phyloP scores from a whole-genome alignment of 2,797 vertebrate species.

The Phalanger gymnotis region DNA sequence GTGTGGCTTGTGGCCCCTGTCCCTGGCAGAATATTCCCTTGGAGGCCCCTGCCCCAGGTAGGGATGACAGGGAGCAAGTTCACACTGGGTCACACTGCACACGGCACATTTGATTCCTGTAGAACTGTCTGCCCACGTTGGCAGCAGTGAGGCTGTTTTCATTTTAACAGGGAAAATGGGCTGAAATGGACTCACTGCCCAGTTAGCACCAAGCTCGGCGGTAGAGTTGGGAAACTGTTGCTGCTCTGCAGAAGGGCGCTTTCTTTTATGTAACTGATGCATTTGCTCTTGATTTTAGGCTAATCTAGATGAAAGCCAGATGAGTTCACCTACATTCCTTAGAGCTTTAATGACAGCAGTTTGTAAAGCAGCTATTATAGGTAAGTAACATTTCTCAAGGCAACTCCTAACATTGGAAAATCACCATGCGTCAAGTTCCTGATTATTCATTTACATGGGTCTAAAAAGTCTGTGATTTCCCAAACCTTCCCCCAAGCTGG shows the following conservation, averaged over 20 bases:
- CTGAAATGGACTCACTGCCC: neutral
- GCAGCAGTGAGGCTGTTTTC: neutral
- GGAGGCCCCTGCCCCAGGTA: neutral
- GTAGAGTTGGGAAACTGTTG: neutral
- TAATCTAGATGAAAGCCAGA: constrained; percentile 96
- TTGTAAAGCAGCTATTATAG: constrained; percentile 98
- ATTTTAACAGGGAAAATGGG: neutral
- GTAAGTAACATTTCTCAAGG: constrained; percentile 84
- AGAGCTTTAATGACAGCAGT: constrained; percentile 99
- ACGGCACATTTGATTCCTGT: neutral
- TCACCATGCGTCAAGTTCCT: neutral
- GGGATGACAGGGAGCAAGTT: neutral
- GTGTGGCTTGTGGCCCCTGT: neutral
- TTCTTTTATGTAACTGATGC: constrained; percentile 49
- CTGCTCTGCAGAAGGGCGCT: accelerated
- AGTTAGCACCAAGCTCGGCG: neutral
- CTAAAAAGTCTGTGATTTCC: constrained; percentile 33
- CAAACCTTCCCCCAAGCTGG: neutral
- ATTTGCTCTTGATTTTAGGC: constrained; percentile 86
- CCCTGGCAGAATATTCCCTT: neutral
- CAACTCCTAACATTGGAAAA: constrained; percentile 10
- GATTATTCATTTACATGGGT: neutral
- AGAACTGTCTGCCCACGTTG: neutral
- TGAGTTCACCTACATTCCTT: constrained; percentile 97
- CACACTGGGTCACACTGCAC: neutral